These are phyloP conservation scores for Megamerina dolium DNA, from an alignment of 2,888 invertebrate genomes.

Conservation along the genomic window DNA sequence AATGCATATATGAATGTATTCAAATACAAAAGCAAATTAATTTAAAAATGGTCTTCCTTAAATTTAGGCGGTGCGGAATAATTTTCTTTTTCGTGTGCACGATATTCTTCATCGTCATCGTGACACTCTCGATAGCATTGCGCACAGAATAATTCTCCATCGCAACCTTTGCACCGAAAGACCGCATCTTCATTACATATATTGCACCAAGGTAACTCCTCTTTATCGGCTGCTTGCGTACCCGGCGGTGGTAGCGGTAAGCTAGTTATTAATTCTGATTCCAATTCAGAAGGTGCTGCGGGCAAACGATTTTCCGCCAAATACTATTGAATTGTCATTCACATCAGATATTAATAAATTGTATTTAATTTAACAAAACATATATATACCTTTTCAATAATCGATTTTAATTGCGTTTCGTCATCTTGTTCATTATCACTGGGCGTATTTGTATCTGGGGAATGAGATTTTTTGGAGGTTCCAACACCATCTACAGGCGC, in stretches of 20 bases:
- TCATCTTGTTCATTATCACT: slow-evolving; percentile 47
- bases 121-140: slow-evolving; percentile 69
- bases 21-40: slow-evolving; percentile 4
- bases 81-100: slow-evolving; percentile 34
- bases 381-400: slow-evolving; percentile 43
- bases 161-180: slow-evolving; percentile 69
- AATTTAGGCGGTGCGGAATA: slow-evolving; percentile 41
- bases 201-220: slow-evolving; percentile 75
- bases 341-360: not conserved
- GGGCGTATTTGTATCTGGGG: slow-evolving; percentile 32
- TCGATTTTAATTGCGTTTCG: slow-evolving; percentile 41
- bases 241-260: slow-evolving; percentile 25
- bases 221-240: slow-evolving; percentile 29
- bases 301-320: slow-evolving; percentile 53
- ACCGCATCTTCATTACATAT: slow-evolving; percentile 78
- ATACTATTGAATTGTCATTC: slow-evolving; percentile 38
- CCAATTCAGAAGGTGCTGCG: slow-evolving; percentile 48
- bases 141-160: slow-evolving; percentile 72
- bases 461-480: slow-evolving; percentile 5
- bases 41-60: slow-evolving; percentile 43
- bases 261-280: slow-evolving; percentile 38
- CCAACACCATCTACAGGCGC: slow-evolving; percentile 30
- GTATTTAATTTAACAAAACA: not conserved
- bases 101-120: slow-evolving; percentile 58
- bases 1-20: not conserved